Percentiles rank a stretch among this genome's conserved stretches.
phyloP scores from a whole-genome alignment of 1,140 invertebrate species.

The Asobara japonica region DNA sequence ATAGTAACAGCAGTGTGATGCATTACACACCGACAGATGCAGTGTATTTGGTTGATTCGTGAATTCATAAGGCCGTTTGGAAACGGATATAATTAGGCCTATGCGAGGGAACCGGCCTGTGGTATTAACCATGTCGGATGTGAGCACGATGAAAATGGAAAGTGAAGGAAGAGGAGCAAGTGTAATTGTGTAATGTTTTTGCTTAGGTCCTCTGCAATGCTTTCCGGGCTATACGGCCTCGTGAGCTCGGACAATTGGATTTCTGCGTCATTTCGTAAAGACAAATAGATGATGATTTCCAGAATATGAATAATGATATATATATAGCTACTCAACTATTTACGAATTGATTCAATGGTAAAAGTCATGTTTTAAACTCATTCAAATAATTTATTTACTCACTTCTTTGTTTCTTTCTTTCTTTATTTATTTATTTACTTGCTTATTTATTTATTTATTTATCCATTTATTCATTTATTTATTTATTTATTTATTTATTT shows the following conservation, averaged over 20 bases:
- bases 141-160: constrained; percentile 55
- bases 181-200: constrained; percentile 44
- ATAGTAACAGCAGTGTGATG: not conserved
- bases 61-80: not conserved
- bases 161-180: constrained; percentile 53
- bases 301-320: no score
- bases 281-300: no score
- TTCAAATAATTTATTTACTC: no score
- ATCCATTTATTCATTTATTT: no score
- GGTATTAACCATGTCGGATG: constrained; percentile 44
- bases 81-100: constrained; percentile 17
- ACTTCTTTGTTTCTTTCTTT: no score
- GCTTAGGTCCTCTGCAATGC: constrained; percentile 43
- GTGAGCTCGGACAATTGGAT: not conserved
- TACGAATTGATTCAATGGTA: no score
- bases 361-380: no score
- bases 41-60: not conserved
- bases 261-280: no score
- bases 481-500: no score
- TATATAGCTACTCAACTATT: no score
- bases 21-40: not conserved
- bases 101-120: not conserved
- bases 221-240: constrained; percentile 46
- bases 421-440: no score
- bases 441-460: no score